Evolutionary conservation across 2,797 vertebrate species (phyloP), one percentile per base, ranked within the genome.

Genomic region (Oreonectes daqikongensis): DNA sequence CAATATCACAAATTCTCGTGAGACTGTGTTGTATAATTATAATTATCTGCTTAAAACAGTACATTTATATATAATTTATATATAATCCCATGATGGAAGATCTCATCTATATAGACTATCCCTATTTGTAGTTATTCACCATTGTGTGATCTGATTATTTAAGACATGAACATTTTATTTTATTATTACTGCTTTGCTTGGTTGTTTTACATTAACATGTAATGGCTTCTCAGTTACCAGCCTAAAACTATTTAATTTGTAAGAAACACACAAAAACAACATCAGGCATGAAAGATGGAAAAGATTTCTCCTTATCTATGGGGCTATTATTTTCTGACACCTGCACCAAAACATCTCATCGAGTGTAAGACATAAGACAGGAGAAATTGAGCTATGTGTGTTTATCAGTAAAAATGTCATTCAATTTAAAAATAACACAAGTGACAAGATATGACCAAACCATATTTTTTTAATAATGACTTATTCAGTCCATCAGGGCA

Each of bases 11-110:
- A n/a, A n/a, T n/a, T n/a, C n/a, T n/a, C n/a, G n/a, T n/a, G n/a
- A n/a, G n/a, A n/a, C n/a, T n/a, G n/a, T n/a, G n/a, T n/a, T n/a
- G n/a, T n/a, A n/a, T n/a, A n/a, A n/a, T n/a, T n/a, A n/a, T n/a
- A n/a, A n/a, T n/a, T 18, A 9, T 61, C 9, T 35, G 30, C 59
- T 61, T 35, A 61, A 32, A 61, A 35, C 28, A 32, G 30, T 8
- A 61, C 11, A 61, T 61, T 11, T 2, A 61, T 61, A 35, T 61
- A 35, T 61, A 20, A 61, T 61, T 11, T 2, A 61, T 61, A 35
- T 61, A 35, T 61, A 61, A 61, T 35, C 28, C 59, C 59, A n/a
- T 61, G 59, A 61, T 61, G 59, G 30, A 61, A 61, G 32, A 18
- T 5, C 18, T 35, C 17, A 35, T 32, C n/a, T 35, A 60, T 60